A percentile compares a stretch with the other conserved stretches of the same genome.
These are phyloP conservation scores for Cryptocheilus praepositus DNA, from an alignment of 2,888 invertebrate genomes.

Conservation along the genomic window DNA sequence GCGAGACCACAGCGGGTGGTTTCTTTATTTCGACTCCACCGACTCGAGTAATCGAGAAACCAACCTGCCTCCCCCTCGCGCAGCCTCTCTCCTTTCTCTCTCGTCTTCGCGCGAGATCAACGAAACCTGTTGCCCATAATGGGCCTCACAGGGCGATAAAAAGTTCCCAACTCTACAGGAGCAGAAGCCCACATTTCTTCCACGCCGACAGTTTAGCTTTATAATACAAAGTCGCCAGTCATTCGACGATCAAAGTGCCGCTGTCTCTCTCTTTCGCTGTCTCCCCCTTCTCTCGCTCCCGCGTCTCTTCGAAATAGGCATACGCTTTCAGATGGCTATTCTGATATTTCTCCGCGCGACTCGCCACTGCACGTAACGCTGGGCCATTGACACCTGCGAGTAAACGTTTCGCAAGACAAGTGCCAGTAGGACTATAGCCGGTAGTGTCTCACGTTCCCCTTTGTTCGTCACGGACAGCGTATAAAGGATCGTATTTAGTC, in stretches of 20 bases:
- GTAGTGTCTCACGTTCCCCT: conserved; percentile 28
- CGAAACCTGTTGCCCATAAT: conserved; percentile 62
- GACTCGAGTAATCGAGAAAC: conserved; percentile 36
- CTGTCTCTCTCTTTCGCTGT: conserved; percentile 26
- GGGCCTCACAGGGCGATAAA: conserved; percentile 67
- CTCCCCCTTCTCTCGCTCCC: conserved; percentile 11
- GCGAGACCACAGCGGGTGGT: background rate
- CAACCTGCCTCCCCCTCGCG: conserved; percentile 10
- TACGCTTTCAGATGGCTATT: conserved; percentile 42
- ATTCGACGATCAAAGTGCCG: conserved; percentile 68
- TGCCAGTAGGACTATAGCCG: conserved; percentile 30
- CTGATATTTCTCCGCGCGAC: conserved; percentile 46
- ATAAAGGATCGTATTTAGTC: conserved; percentile 27
- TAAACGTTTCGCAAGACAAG: conserved; percentile 35
- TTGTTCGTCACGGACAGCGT: conserved; percentile 21
- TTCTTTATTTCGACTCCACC: conserved; percentile 33
- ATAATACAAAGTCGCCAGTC: conserved; percentile 67
- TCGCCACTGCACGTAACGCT: conserved; percentile 40
- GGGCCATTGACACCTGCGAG: conserved; percentile 50
- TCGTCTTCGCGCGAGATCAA: conserved; percentile 33
- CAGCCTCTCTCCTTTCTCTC: too few species aligned
- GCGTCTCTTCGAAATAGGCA: conserved; percentile 23
- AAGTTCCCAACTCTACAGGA: conserved; percentile 56
- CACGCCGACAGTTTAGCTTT: conserved; percentile 62
- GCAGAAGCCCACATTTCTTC: conserved; percentile 63